These are phyloP conservation scores for Polyodon spathula DNA, from an alignment of 2,113 vertebrate species.

Conservation along the genomic window DNA sequence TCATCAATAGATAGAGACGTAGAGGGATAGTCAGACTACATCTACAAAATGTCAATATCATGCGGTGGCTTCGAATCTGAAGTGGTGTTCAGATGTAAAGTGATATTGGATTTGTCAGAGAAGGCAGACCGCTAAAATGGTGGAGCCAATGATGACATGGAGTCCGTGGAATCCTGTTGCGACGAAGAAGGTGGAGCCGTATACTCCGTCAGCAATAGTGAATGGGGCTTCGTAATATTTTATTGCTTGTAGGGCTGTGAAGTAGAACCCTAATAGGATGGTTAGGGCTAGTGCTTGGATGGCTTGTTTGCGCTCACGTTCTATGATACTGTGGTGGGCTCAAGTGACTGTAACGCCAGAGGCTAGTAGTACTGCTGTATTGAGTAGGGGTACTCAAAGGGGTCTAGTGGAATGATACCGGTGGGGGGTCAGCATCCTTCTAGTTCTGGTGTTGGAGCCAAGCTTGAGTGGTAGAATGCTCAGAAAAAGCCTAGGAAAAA, in stretches of 20 bases:
- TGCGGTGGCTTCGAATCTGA: conserved; percentile 28
- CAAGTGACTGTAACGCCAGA: conserved; percentile 22
- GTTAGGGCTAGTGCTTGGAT: background rate
- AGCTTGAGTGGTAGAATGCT: conserved; percentile 30
- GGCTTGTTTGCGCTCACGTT: conserved; percentile 11
- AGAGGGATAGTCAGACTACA: conserved; percentile 24
- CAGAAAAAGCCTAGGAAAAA: conserved; percentile 26
- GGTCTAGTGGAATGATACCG: background rate
- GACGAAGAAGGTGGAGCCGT: conserved; percentile 19
- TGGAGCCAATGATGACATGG: conserved; percentile 1
- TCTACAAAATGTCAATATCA: conserved; percentile 38
- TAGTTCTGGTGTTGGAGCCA: conserved; percentile 20
- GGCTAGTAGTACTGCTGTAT: background rate
- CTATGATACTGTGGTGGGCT: conserved; percentile 19
- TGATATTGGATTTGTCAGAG: conserved; percentile 5
- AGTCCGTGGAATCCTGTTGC: conserved; percentile 24
- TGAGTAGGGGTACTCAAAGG: conserved; percentile 6
- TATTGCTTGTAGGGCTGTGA: conserved; percentile 14
- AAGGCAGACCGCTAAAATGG: background rate
- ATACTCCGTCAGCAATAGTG: background rate
- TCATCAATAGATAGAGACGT: conserved; percentile 37
- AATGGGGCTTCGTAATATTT: conserved; percentile 30
- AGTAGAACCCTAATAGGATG: background rate
- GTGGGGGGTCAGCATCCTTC: conserved; percentile 14
- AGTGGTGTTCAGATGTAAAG: conserved; percentile 23